Percentiles rank a stretch among this genome's conserved stretches.
These are phyloP conservation scores for Desoria tigrina DNA, from an alignment of 2,888 invertebrate species.

Conservation along the genomic window DNA sequence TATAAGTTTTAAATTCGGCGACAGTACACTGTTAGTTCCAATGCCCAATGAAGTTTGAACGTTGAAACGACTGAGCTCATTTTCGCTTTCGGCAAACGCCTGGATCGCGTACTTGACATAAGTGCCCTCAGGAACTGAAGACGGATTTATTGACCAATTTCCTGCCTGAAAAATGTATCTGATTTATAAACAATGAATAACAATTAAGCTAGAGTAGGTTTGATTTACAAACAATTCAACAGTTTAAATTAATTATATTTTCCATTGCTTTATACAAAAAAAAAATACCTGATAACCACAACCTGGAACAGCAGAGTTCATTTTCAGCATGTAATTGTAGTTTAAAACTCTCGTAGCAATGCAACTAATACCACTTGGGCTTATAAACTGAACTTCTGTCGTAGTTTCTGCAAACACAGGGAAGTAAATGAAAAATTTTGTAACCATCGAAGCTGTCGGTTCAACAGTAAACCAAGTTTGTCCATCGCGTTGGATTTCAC, in stretches of 20 bases:
- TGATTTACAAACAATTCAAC: too few species aligned
- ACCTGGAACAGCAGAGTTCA: slow-evolving; percentile 2
- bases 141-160: not conserved
- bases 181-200: too few species aligned
- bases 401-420: not conserved
- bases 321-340: slow-evolving; percentile 8
- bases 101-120: too few species aligned
- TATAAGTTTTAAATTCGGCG: not conserved
- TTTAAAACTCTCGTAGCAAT: not conserved
- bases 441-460: too few species aligned
- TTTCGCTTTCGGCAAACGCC: too few species aligned
- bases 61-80: not conserved
- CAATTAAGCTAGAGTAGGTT: too few species aligned
- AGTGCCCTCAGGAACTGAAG: not conserved
- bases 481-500: not conserved
- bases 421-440: too few species aligned
- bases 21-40: not conserved
- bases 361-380: slow-evolving; percentile 6
- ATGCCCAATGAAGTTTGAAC: not conserved
- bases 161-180: not conserved
- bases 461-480: not conserved
- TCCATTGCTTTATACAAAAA: too few species aligned
- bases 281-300: not conserved
- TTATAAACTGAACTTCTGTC: not conserved
- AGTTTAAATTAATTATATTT: too few species aligned